phyloP scores from a whole-genome alignment of 2,797 vertebrate species.

The Poeciliopsis presidionis region DNA sequence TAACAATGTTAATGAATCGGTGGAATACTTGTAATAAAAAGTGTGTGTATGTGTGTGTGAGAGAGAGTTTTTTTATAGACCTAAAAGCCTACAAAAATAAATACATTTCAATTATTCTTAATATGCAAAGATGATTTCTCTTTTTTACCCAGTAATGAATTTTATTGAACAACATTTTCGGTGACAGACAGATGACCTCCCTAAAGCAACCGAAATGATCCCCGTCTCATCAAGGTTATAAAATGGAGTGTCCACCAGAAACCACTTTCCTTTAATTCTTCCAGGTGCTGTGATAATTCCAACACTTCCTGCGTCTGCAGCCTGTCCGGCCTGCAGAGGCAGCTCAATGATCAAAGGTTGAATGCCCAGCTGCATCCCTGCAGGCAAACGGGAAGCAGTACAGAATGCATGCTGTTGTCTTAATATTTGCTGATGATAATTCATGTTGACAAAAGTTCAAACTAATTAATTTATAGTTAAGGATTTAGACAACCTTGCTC shows the following conservation, averaged over 20 bases:
- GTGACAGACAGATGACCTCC: not conserved
- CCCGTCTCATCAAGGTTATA: not conserved
- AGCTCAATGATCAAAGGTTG: constrained; percentile 64
- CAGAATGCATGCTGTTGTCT: constrained; percentile 27
- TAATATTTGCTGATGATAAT: constrained; percentile 30
- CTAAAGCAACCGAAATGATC: not conserved
- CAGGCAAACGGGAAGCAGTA: constrained; percentile 44
- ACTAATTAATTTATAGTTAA: constrained; percentile 27
- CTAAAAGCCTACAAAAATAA: too few relatives aligned
- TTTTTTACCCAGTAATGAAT: too few relatives aligned
- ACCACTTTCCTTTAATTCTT: constrained; percentile 35
- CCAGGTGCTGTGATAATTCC: constrained; percentile 52
- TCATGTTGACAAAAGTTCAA: constrained; percentile 17
- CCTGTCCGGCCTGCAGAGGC: constrained; percentile 55
- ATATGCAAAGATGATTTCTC: too few relatives aligned
- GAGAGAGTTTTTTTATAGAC: too few relatives aligned
- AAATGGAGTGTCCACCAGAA: constrained; percentile 5
- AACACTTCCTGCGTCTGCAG: constrained; percentile 44
- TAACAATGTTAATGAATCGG: too few relatives aligned
- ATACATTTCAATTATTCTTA: too few relatives aligned
- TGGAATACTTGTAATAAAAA: too few relatives aligned
- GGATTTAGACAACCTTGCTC: constrained; percentile 33
- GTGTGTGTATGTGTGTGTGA: too few relatives aligned
- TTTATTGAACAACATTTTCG: not conserved
- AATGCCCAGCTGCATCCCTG: constrained; percentile 44